phyloP scores from a whole-genome alignment of 2,888 invertebrate genomes.

The Eupithecia insigniata region DNA sequence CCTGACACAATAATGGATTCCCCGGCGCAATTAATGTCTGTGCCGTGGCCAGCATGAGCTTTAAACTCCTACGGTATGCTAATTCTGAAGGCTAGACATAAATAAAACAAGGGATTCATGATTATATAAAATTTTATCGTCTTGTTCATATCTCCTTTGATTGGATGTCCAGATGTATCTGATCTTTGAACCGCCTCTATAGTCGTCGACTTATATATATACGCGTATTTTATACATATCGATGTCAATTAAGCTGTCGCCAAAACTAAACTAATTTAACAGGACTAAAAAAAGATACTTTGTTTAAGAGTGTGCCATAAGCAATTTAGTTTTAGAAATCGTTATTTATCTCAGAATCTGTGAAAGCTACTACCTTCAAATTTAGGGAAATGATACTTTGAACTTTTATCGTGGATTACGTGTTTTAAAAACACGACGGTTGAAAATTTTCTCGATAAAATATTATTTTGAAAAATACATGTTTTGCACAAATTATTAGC shows the following conservation, averaged over 20 bases:
- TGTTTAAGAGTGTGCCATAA: too few relatives aligned
- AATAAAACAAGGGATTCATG: constrained; percentile 26
- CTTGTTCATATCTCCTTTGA: constrained; percentile 8
- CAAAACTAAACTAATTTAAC: background rate
- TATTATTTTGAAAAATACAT: too few relatives aligned
- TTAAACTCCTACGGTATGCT: constrained; percentile 27
- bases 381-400: too few relatives aligned
- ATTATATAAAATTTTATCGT: constrained; percentile 14
- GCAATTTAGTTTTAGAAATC: too few relatives aligned
- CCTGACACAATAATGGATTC: constrained; percentile 52
- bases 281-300: too few relatives aligned
- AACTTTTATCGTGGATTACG: too few relatives aligned
- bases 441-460: too few relatives aligned
- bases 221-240: background rate
- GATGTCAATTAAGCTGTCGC: background rate
- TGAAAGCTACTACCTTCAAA: too few relatives aligned
- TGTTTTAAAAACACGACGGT: too few relatives aligned
- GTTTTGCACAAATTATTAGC: too few relatives aligned
- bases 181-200: background rate
- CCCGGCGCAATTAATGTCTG: constrained; percentile 39
- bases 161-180: background rate
- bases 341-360: too few relatives aligned
- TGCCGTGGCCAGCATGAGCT: constrained; percentile 29
- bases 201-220: background rate
- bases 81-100: constrained; percentile 31